Conservation (phyloP, 2,113 vertebrate species). For the Sceloporus undulatus region DNA sequence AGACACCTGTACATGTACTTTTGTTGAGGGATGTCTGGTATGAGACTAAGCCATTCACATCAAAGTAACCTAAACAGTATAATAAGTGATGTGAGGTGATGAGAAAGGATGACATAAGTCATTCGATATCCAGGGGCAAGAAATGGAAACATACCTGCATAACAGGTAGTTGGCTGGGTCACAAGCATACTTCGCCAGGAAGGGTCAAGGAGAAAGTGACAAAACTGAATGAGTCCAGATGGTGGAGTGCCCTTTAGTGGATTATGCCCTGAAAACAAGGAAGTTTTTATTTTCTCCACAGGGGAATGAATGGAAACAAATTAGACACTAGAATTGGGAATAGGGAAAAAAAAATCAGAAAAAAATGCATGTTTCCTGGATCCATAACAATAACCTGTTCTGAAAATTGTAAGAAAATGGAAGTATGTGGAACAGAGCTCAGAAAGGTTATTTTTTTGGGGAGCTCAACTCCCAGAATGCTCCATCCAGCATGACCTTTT, state of each 20-base stretch:
- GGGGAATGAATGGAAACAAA: neutral
- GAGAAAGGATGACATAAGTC: conserved; percentile 34
- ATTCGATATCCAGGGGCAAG: conserved; percentile 15
- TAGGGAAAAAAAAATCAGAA: too few species aligned
- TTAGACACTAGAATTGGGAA: neutral
- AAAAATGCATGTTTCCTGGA: neutral
- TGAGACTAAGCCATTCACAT: conserved; percentile 33
- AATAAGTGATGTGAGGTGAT: conserved; percentile 29
- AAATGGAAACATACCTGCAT: conserved; percentile 2
- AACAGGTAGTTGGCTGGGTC: conserved; percentile 4
- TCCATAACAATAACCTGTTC: neutral
- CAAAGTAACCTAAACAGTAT: conserved; percentile 33
- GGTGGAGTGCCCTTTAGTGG: neutral
- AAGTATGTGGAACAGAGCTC: neutral
- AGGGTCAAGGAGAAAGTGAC: conserved; percentile 23
- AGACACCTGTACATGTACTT: conserved; percentile 41
- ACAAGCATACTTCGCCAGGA: neutral
- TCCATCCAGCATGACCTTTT: neutral
- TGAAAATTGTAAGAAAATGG: neutral
- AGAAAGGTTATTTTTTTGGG: neutral
- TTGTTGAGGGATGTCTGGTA: conserved; percentile 40
- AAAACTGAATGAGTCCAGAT: neutral
- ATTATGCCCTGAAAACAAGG: neutral
- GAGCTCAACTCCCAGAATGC: neutral
- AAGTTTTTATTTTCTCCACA: neutral